These are phyloP conservation scores for Drosophila paramelanica DNA, from an alignment of 2,888 invertebrate species.

Conservation along the genomic window DNA sequence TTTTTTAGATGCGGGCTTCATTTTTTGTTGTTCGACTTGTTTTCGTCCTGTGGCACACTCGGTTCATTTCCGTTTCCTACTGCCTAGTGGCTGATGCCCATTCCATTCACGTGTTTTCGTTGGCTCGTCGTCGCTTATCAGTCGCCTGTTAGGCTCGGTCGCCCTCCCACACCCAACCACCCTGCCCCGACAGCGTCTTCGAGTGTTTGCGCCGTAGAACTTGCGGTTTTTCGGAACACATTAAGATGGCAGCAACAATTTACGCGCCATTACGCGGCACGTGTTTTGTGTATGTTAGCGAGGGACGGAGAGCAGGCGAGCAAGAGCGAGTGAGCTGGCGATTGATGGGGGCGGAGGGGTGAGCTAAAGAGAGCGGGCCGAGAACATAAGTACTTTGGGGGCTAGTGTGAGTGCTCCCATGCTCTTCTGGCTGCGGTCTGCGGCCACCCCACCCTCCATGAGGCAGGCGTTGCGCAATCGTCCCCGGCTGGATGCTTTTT, in stretches of 20 bases:
- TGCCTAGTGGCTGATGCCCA: conserved; percentile 16
- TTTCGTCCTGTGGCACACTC: conserved; percentile 44
- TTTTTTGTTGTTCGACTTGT: conserved; percentile 45
- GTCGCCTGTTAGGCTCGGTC: conserved; percentile 36
- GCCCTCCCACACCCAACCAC: background rate
- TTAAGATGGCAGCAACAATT: conserved; percentile 79
- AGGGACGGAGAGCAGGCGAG: background rate
- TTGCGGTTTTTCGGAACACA: conserved; percentile 73
- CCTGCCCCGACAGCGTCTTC: conserved; percentile 1
- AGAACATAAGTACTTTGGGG: conserved; percentile 35
- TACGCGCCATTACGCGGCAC: conserved; percentile 73
- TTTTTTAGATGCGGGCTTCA: conserved; percentile 11
- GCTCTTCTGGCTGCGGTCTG: conserved; percentile 28
- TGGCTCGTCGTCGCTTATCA: conserved; percentile 46
- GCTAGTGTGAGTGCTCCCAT: conserved; percentile 26
- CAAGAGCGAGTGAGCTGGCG: background rate
- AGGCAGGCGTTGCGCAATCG: conserved; percentile 48
- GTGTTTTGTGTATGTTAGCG: conserved; percentile 33
- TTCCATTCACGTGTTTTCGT: conserved; percentile 18
- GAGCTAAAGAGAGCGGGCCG: background rate
- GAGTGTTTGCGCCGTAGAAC: conserved; percentile 47
- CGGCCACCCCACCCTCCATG: background rate
- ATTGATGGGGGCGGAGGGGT: background rate
- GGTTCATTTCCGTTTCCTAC: conserved; percentile 71
- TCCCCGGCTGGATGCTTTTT: conserved; percentile 40